Conservation (phyloP, 2,797 vertebrate genomes). For the Tokudaia tokunoshimensis region DNA sequence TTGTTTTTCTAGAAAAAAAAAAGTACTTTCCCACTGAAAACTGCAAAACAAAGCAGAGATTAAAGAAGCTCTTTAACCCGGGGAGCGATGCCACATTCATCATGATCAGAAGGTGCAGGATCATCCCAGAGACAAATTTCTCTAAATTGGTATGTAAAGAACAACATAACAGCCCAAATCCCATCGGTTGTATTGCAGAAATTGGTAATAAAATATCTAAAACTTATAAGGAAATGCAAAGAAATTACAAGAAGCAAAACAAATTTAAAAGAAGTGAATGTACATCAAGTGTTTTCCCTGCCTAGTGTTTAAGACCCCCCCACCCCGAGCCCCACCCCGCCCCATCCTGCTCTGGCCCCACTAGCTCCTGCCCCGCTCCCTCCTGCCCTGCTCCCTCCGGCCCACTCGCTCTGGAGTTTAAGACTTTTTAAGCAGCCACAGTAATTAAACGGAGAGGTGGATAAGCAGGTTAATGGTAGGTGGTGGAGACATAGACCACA, state of each 20-base stretch:
- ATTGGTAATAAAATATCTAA: neutral
- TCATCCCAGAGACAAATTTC: neutral
- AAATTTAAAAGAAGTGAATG: neutral
- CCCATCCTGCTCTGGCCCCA: no score
- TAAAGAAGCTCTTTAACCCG: neutral
- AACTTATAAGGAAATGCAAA: neutral
- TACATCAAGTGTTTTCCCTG: neutral
- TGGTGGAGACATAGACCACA: neutral
- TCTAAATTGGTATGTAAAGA: neutral
- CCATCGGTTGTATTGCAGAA: neutral
- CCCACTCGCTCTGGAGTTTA: neutral
- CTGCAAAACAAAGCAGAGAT: neutral
- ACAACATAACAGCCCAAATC: neutral
- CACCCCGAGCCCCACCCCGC: no score
- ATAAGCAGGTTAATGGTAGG: neutral
- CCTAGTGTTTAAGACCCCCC: neutral
- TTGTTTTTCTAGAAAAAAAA: neutral
- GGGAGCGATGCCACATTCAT: neutral
- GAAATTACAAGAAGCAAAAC: neutral
- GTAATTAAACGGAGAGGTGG: neutral
- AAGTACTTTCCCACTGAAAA: neutral
- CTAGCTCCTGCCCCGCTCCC: no score
- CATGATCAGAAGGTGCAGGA: neutral
- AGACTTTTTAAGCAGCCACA: neutral
- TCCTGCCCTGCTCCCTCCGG: no score